A percentile compares a stretch with the other conserved stretches of the same genome.
Conservation (phyloP, 2,797 vertebrate genomes). For the Podarcis lilfordi region DNA sequence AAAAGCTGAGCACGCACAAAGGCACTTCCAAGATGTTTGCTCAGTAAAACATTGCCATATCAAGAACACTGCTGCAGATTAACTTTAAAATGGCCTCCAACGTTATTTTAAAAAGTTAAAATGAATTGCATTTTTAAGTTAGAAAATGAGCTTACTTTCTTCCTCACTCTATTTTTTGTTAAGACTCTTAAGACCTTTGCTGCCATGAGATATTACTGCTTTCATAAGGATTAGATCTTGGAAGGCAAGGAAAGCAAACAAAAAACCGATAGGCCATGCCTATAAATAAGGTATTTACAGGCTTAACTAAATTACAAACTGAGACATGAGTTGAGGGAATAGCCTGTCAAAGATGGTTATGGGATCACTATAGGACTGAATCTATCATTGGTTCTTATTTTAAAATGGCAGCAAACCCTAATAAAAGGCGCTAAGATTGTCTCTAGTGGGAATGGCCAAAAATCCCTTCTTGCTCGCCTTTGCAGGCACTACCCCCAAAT, state of each 20-base stretch:
- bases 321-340: background rate
- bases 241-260: background rate
- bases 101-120: background rate
- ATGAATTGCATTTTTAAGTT: background rate
- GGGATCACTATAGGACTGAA: background rate
- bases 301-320: background rate
- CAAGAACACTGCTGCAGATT: background rate
- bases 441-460: slow-evolving; percentile 27
- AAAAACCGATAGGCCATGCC: background rate
- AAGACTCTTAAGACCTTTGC: background rate
- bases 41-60: background rate
- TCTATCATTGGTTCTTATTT: background rate
- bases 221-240: background rate
- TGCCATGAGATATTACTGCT: background rate
- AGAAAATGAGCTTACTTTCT: background rate
- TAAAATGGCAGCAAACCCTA: background rate
- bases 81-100: background rate
- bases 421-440: slow-evolving; percentile 16
- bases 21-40: background rate
- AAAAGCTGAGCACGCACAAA: background rate
- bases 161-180: background rate
- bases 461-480: background rate
- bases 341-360: no score
- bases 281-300: background rate
- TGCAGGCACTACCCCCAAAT: background rate